Base-by-base conservation (phyloP, 2,797 vertebrate species). In the Bufotes viridis region DNA sequence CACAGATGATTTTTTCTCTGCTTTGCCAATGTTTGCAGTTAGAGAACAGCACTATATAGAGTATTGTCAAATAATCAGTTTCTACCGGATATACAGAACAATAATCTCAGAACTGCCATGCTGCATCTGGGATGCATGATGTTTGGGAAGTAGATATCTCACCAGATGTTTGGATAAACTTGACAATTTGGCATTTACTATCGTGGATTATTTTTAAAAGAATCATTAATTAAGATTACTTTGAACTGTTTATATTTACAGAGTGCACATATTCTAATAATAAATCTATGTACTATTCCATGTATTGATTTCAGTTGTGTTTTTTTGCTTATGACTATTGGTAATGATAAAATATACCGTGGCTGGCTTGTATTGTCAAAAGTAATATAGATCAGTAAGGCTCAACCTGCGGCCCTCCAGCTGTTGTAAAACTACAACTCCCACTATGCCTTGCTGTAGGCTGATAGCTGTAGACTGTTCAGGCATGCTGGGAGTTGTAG, bases 301-400 rank as follows among this genome's bases (percentile, higher is more conserved):
- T 42, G 67, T 87, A 87, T 87, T 87, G 85, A 81, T 81, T 82
- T 87, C 17, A 49, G 11, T 17, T 76, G 78, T 63, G 34, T 20
- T 22, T 87, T 81, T 75, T 65, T 34, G n/a, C 10, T 51, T 63
- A 75, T 74, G 69, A 82, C 24, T 82, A 87, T 75, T 75, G 57
- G 53, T 53, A 13, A 75, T 75, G 34, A 42, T 74, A 87, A 82
- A 87, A 82, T 81, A 60, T 55, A 24, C 69, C 63, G 69, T 87
- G 24, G 79, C 65, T 82, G 79, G 78, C 86, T 61, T 11, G 61
- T 11, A 53, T 51, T 26, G 42, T n/a, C 15, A 87, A 10, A 72
- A 55, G 67, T 63, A 74, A 87, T 81, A 49, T 75, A 55, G 61
- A 69, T 42, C n/a, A n/a, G n/a, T n/a, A n/a, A n/a, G n/a, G n/a